These are phyloP conservation scores for Amphiprion ocellaris DNA, from an alignment of 2,113 vertebrate genomes.

Conservation along the genomic window DNA sequence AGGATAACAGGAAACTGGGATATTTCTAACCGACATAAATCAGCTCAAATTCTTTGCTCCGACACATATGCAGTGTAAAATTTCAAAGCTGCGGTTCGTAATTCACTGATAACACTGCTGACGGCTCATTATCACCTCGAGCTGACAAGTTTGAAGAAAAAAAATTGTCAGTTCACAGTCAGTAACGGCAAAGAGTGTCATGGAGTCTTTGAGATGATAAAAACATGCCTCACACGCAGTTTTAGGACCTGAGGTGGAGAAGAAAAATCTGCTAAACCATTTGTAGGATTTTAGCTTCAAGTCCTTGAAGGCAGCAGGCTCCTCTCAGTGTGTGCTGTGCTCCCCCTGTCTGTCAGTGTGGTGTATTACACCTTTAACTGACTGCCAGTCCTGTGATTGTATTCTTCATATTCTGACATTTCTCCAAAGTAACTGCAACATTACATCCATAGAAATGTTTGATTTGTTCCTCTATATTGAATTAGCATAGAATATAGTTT, in stretches of 20 bases:
- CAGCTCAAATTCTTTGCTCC: neutral
- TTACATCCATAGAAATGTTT: neutral
- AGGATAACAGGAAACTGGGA: constrained; percentile 11
- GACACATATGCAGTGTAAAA: constrained; percentile 15
- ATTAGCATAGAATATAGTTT: too few relatives aligned
- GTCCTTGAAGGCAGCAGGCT: neutral
- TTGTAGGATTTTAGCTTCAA: neutral
- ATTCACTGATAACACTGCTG: neutral
- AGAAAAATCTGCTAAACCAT: neutral
- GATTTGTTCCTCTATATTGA: neutral
- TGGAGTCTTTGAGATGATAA: constrained; percentile 19
- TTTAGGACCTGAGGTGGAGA: constrained; percentile 1
- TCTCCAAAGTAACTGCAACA: neutral
- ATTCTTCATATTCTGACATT: neutral
- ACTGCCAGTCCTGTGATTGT: neutral
- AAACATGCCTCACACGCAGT: constrained; percentile 1
- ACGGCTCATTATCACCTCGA: constrained; percentile 60
- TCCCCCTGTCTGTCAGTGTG: constrained; percentile 46
- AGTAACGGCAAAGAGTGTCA: constrained; percentile 6
- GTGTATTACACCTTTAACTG: constrained; percentile 19
- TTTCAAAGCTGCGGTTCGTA: constrained; percentile 21
- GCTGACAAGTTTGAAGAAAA: constrained; percentile 10
- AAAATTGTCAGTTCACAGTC: constrained; percentile 22
- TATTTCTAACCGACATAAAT: constrained; percentile 36
- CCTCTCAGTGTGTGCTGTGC: constrained; percentile 3